phyloP scores from a whole-genome alignment of 2,888 invertebrate species.

The Tiphia femorata region DNA sequence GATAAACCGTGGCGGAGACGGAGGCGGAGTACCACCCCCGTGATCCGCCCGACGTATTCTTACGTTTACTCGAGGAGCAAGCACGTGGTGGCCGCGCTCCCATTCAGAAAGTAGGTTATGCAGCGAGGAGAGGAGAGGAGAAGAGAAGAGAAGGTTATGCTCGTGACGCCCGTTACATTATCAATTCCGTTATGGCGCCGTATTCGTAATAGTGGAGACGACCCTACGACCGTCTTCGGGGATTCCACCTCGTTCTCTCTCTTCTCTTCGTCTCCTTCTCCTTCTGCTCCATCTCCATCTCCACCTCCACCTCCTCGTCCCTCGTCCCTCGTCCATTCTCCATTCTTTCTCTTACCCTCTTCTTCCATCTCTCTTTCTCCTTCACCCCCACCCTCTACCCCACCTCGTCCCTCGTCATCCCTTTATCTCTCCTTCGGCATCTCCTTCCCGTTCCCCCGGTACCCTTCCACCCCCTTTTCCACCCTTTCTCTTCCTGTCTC shows the following conservation, averaged over 20 bases:
- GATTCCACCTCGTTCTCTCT: conserved; percentile 45
- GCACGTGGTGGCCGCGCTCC: conserved; percentile 52
- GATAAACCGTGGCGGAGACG: too few relatives aligned
- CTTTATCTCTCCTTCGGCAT: conserved; percentile 18
- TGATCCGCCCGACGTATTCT: conserved; percentile 25
- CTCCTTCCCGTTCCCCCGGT: conserved; percentile 17
- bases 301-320: conserved; percentile 24
- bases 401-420: conserved; percentile 22
- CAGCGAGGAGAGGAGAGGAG: conserved; percentile 43
- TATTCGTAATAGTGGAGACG: conserved; percentile 64
- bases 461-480: conserved; percentile 25
- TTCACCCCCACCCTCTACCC: conserved; percentile 20
- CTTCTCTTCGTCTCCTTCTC: conserved; percentile 12
- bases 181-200: conserved; percentile 67
- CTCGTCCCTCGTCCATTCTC: conserved; percentile 30
- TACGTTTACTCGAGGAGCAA: conserved; percentile 38
- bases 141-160: conserved; percentile 52
- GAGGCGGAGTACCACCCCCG: too few relatives aligned
- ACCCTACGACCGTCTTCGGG: conserved; percentile 57
- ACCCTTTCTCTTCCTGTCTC: conserved; percentile 16
- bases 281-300: conserved; percentile 18
- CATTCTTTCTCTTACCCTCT: conserved; percentile 14
- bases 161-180: conserved; percentile 65
- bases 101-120: conserved; percentile 64
- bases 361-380: conserved; percentile 30